Evolutionary conservation across 2,888 invertebrate genomes (phyloP).

Genomic region (Lagria hirta): DNA sequence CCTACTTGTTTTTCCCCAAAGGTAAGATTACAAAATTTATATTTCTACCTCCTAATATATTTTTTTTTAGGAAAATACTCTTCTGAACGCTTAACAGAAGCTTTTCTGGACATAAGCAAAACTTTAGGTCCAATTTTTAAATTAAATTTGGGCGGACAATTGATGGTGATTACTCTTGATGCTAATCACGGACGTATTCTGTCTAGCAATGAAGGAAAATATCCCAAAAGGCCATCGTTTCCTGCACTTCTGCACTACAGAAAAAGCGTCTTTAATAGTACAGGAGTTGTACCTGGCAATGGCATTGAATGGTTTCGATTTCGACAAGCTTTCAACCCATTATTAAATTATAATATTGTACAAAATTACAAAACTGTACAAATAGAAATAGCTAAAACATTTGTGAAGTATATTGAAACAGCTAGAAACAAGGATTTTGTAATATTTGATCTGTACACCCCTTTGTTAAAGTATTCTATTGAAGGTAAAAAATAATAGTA

Average conservation of each 20-base stretch:
- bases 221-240: slow-evolving; percentile 57
- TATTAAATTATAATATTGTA: slow-evolving; percentile 55
- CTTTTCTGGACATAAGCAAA: slow-evolving; percentile 51
- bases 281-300: slow-evolving; percentile 61
- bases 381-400: slow-evolving; percentile 52
- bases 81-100: slow-evolving; percentile 52
- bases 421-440: slow-evolving; percentile 40
- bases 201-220: slow-evolving; percentile 57
- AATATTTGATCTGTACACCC: slow-evolving; percentile 49
- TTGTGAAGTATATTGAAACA: slow-evolving; percentile 51
- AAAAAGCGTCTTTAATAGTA: slow-evolving; percentile 51
- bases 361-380: slow-evolving; percentile 52
- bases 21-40: slow-evolving; percentile 38
- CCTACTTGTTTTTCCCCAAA: slow-evolving; percentile 48
- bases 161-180: slow-evolving; percentile 55
- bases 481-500: slow-evolving; percentile 48
- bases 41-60: slow-evolving; percentile 1
- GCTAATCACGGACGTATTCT: slow-evolving; percentile 56
- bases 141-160: slow-evolving; percentile 51
- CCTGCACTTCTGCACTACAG: slow-evolving; percentile 58
- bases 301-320: slow-evolving; percentile 62
- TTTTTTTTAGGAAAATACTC: slow-evolving; percentile 47
- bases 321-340: slow-evolving; percentile 56
- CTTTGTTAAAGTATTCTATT: slow-evolving; percentile 51
- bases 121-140: slow-evolving; percentile 57